Evolutionary conservation across 2,797 vertebrate species (phyloP), one percentile per base, ranked within the genome.

Genomic region (Spondyliosoma cantharus): DNA sequence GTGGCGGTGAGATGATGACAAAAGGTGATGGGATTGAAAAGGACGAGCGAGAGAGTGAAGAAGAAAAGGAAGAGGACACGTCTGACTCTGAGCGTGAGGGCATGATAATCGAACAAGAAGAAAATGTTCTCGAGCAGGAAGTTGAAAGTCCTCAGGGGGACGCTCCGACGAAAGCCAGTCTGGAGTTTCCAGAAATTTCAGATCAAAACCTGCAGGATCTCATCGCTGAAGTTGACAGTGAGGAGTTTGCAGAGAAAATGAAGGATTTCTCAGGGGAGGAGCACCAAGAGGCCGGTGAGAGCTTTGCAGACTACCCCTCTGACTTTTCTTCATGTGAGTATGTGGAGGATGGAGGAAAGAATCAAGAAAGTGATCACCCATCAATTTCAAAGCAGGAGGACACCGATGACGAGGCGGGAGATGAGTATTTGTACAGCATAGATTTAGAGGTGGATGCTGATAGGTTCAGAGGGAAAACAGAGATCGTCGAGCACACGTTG

Each of bases 261-360:
- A 90, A 91, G 61, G 91, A 94, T 63, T 95, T 96, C 86, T 94
- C 91, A 5, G 95, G 92, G 53, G 93, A 94, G 16, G 94, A 95
- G 70, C 92, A 93, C 77, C 92, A 95, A 61, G 91, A 92, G 42
- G 92, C 91, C 3, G 93, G 93, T 29, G 95, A 95, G 89, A 91
- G 91, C 42, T 90, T 94, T 79, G 94, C 95, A 76, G 95, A 95
- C 60, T 95, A 93, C 67, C 93, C 94, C 5, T 94, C 91, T 14
- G 95, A 95, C 83, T 89, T 93, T 65, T 94, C 92, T 14, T 89
- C 93, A 5, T 90, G 89, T 84, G 94, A 94, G 80, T 91, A 89
- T 25, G 65, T 81, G 32, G 89, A 85, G 16, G 71, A 77, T 12
- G 53, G 63, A 70, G 70, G 65, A 22, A 69, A 46, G 58, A 65